Evolutionary conservation across 2,113 vertebrate species (phyloP), one percentile per base, ranked within the genome.

Genomic region (Lynx canadensis): DNA sequence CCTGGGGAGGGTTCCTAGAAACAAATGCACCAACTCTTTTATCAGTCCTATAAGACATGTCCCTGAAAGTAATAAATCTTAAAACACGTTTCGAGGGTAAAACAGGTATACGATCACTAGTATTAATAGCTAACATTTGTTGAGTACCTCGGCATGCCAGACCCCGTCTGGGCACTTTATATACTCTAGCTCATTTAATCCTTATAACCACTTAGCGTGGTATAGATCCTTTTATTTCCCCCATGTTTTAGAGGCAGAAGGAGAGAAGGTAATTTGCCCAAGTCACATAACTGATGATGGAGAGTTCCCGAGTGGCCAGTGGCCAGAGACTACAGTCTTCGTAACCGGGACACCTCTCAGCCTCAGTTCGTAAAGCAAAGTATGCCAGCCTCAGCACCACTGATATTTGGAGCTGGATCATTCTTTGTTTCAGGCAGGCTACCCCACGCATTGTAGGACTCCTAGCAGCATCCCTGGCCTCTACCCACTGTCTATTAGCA

Each of bases 341-440:
- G 50, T 31, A 84, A 27, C 18, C 79, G 41, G 31, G 36, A 25
- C 27, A 36, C 21, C 8, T 65, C 5, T 21, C 12, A 1, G 21
- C 36, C 57, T 78, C 9, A 16, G 7, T 25, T 4, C 10, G 4
- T 5, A 27, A 8, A 25, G 27, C 27, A 8, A 55, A 15, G 7
- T 11, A 4, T 60, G 13, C 45, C 71, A 5, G 5, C n/a, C 55
- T 68, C 78, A 50, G n/a, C 5, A 0, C 1, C 4, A 1, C 6
- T 50, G 80, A 27, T 11, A 3, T 18, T 12, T 23, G 31, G n/a
- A 92, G 33, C 85, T 23, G 19, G 41, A 25, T 7, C 33, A 4
- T 23, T 15, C 63, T 60, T 9, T 23, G 29, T 3, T 66, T 10
- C 4, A 12, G 13, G 55, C 41, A 65, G n/a, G 31, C 19, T 23